Base-by-base conservation (phyloP, 1,140 invertebrate species). In the Pseudomyrmex flavicornis region DNA sequence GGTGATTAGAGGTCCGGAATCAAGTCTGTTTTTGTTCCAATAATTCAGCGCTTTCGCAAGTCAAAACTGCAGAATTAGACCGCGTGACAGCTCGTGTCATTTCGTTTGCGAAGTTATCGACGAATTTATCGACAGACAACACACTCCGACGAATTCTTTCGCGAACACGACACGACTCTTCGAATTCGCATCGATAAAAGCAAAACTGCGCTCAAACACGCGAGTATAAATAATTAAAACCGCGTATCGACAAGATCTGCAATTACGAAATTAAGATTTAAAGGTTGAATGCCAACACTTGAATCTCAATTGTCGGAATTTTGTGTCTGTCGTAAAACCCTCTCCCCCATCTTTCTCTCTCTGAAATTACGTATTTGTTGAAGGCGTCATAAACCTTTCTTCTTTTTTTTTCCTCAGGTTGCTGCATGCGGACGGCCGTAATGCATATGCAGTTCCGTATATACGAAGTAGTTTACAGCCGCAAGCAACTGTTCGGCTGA, bases 81-180 rank as follows among this genome's bases (percentile, higher is more conserved):
- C 20, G 76, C 20, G 20, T 35, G 59, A 58, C 20, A 2, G 12
- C 15, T 12, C 7, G 4, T 3, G 63, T 68, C 75, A 44, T 26
- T 44, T 22, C 35, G 75, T n/a, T 26, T 1, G 13, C 20, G 10
- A 69, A 69, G 54, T 79, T 79, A 79, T 79, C 46, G 76, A 72
- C 66, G 44, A 50, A 72, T 50, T 80, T 72, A 72, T 80, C 44
- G 76, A 70, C 76, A 70, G 13, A 35, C 48, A 2, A 35, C 48
- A 2, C 13, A 12, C n/a, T n/a, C 13, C 20, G 54, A 15, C 54
- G 12, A 15, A 69, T 13, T 77, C 17, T 17, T 17, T 12, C 46
- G 20, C 54, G 46, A 59, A 70, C 46, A 15, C 56, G 65, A n/a
- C 54, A 4, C 26, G 26, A 59, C 52, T 52, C 46, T 17, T 1